A percentile compares a stretch with the other conserved stretches of the same genome.
Evolutionary conservation across 2,113 vertebrate species (phyloP).

Genomic region (Corynorhinus townsendii): DNA sequence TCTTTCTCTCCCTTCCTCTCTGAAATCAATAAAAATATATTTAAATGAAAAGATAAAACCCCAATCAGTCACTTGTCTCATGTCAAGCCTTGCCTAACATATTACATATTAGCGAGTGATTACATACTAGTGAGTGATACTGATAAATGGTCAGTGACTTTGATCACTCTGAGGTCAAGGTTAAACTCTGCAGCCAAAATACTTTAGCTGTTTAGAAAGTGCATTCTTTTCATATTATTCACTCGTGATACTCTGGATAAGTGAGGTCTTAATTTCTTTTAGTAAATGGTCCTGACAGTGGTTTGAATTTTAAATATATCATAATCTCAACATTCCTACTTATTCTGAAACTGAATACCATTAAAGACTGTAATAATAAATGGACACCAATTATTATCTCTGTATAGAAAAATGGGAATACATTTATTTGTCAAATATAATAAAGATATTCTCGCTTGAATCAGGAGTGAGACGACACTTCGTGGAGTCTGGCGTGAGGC

Average conservation of each 20-base stretch:
- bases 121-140: background rate
- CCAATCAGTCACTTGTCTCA: background rate
- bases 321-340: background rate
- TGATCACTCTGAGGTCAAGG: background rate
- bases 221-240: background rate
- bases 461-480: background rate
- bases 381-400: background rate
- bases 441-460: background rate
- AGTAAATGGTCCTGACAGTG: background rate
- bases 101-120: background rate
- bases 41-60: background rate
- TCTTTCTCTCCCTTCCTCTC: too few relatives aligned
- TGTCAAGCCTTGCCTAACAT: background rate
- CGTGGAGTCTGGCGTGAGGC: too few relatives aligned
- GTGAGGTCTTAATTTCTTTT: background rate
- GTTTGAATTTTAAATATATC: background rate
- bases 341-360: background rate
- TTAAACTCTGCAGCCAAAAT: background rate
- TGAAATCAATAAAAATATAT: too few relatives aligned
- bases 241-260: background rate
- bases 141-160: background rate
- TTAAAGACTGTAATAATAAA: background rate
- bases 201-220: background rate
- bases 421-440: background rate
- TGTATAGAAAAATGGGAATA: background rate